Percentiles rank a stretch among this genome's conserved stretches.
Conservation (phyloP, 2,797 vertebrate genomes). For the Micromesistius poutassou region DNA sequence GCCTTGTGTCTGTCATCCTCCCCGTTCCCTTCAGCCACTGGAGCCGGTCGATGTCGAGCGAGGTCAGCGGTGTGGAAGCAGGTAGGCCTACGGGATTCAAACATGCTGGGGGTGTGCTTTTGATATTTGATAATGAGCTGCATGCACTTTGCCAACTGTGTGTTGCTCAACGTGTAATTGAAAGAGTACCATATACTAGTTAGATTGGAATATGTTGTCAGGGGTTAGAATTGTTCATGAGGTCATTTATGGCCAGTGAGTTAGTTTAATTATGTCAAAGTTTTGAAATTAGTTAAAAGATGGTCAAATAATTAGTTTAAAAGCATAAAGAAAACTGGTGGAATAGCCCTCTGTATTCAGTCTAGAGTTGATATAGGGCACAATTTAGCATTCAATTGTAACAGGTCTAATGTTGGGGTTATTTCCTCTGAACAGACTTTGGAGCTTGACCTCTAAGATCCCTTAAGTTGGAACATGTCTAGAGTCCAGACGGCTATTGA, state of each 20-base stretch:
- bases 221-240: not conserved
- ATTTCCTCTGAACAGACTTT: not conserved
- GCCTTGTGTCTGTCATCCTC: not conserved
- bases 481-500: not conserved
- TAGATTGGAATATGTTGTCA: not conserved
- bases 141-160: not conserved
- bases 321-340: not conserved
- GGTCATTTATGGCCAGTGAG: not conserved
- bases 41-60: not conserved
- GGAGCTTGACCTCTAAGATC: not conserved
- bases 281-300: not conserved
- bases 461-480: not conserved
- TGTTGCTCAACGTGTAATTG: not conserved
- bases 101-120: not conserved
- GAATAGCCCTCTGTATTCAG: not conserved
- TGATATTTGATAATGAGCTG: not conserved
- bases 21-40: not conserved
- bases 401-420: not conserved
- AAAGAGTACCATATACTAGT: not conserved
- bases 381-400: not conserved
- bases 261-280: not conserved
- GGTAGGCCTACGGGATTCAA: constrained; percentile 2
- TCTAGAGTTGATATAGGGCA: not conserved
- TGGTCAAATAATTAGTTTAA: not conserved
- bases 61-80: not conserved